Conservation (phyloP, 2,797 vertebrate species). For the Siniperca undulata region DNA sequence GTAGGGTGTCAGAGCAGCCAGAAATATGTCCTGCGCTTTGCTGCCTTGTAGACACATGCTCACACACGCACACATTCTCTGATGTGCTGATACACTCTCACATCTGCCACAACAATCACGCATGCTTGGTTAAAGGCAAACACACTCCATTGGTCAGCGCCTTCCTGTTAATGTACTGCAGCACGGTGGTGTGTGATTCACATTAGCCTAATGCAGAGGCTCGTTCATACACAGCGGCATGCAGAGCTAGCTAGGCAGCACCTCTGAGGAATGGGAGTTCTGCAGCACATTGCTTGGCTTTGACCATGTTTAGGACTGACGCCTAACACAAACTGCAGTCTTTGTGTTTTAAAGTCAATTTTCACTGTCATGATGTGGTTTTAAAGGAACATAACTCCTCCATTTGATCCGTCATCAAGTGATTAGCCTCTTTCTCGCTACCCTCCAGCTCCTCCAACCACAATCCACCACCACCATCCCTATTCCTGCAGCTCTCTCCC, state of each 20-base stretch:
- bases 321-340: slow-evolving; percentile 13
- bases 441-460: slow-evolving; percentile 18
- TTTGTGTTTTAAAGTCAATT: slow-evolving; percentile 4
- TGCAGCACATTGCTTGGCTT: slow-evolving; percentile 17
- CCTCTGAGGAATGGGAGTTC: slow-evolving; percentile 11
- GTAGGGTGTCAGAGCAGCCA: slow-evolving; percentile 42
- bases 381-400: slow-evolving; percentile 11
- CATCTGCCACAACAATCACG: slow-evolving; percentile 71
- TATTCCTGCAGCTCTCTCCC: slow-evolving; percentile 28
- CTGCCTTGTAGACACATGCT: slow-evolving; percentile 61
- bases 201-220: slow-evolving; percentile 75
- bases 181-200: slow-evolving; percentile 69
- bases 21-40: slow-evolving; percentile 53
- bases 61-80: slow-evolving; percentile 47
- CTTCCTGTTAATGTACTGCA: slow-evolving; percentile 75
- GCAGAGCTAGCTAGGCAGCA: slow-evolving; percentile 36
- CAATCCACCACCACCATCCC: slow-evolving; percentile 1
- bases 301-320: slow-evolving; percentile 8
- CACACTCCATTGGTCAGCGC: slow-evolving; percentile 60
- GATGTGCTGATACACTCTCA: slow-evolving; percentile 73
- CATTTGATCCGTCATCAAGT: slow-evolving; percentile 19
- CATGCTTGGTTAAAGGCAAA: slow-evolving; percentile 70
- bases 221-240: slow-evolving; percentile 42
- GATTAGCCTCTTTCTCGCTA: slow-evolving; percentile 11
- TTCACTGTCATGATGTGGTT: slow-evolving; percentile 1